Evolutionary conservation across 2,888 invertebrate genomes (phyloP).

Genomic region (Limenitis camilla): DNA sequence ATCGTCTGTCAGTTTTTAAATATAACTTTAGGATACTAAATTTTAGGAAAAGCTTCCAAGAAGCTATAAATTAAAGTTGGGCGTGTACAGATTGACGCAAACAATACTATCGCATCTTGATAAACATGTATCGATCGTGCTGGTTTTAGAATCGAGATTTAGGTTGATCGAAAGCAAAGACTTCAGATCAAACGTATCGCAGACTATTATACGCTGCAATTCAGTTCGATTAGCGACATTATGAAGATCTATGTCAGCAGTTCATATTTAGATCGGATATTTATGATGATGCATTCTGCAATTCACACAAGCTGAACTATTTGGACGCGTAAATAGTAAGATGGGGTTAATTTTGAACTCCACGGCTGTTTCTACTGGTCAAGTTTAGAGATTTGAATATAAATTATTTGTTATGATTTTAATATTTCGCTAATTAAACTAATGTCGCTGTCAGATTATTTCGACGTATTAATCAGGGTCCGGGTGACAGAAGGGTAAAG

Average conservation of each 20-base stretch:
- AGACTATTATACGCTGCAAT: constrained; percentile 6
- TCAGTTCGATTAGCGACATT: constrained; percentile 19
- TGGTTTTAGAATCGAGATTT: constrained; percentile 21
- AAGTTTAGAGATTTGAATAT: too few species aligned
- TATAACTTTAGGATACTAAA: too few species aligned
- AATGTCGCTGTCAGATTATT: constrained; percentile 7
- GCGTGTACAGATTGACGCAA: constrained; percentile 12
- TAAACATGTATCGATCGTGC: constrained; percentile 16
- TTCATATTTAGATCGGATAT: constrained; percentile 14
- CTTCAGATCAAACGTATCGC: constrained; percentile 14
- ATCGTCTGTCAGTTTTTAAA: background rate
- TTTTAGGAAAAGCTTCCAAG: background rate
- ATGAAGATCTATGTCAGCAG: constrained; percentile 4
- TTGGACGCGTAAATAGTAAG: background rate
- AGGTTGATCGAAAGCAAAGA: constrained; percentile 19
- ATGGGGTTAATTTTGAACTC: background rate
- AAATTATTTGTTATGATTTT: background rate
- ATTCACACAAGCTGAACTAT: background rate
- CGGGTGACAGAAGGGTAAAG: constrained; percentile 19
- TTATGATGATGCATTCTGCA: constrained; percentile 11
- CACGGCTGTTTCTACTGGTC: background rate
- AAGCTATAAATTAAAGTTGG: background rate
- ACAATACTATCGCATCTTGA: constrained; percentile 16
- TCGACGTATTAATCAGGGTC: constrained; percentile 21
- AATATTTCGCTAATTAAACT: background rate